Conservation (phyloP, 2,888 invertebrate species). For the Acrobeloides nanus region DNA sequence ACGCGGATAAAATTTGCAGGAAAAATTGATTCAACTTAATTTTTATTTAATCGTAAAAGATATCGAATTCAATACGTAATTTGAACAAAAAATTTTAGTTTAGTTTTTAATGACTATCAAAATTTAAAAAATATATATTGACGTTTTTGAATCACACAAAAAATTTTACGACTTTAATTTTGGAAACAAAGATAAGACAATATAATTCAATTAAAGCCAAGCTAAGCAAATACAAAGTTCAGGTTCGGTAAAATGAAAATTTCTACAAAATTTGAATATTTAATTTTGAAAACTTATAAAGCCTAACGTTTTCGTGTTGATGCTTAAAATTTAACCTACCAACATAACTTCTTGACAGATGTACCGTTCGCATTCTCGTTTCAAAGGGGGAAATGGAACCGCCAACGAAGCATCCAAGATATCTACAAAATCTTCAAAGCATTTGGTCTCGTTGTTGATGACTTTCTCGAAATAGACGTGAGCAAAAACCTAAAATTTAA, state of each 20-base stretch:
- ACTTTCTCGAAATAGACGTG: conserved; percentile 47
- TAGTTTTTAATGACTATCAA: no score
- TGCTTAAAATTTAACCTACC: conserved; percentile 23
- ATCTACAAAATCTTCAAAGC: conserved; percentile 43
- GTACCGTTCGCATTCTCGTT: conserved; percentile 44
- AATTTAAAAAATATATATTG: no score
- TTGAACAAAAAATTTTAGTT: no score
- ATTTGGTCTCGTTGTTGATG: conserved; percentile 34
- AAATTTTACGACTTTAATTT: no score
- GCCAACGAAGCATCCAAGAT: conserved; percentile 40
- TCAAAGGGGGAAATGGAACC: conserved; percentile 42
- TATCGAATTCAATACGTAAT: no score
- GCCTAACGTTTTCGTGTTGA: background rate
- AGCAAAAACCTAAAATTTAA: conserved; percentile 38
- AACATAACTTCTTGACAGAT: conserved; percentile 44
- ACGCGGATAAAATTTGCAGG: no score
- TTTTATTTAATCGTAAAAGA: no score
- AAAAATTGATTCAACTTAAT: no score
- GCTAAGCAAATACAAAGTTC: background rate
- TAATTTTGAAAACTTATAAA: conserved; percentile 1
- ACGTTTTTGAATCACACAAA: no score
- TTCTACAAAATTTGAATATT: background rate
- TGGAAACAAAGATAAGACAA: no score
- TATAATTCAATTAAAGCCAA: no score
- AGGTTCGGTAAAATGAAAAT: background rate